These are phyloP conservation scores for Teleopsis dalmanni DNA, from an alignment of 1,140 invertebrate genomes.

Conservation along the genomic window DNA sequence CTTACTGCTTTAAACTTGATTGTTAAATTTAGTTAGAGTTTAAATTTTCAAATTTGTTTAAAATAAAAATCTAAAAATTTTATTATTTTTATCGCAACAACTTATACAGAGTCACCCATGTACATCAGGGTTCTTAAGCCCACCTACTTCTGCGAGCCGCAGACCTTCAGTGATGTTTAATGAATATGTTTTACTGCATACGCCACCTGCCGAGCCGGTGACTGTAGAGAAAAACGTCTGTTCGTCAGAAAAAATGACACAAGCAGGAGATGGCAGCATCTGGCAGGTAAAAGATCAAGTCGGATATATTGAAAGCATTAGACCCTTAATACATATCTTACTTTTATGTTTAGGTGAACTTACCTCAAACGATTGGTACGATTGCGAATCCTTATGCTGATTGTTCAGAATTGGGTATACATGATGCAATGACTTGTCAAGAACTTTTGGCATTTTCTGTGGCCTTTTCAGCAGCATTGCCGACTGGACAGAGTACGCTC, in stretches of 20 bases:
- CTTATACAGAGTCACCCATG: constrained; percentile 35
- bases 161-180: constrained; percentile 82
- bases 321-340: background rate
- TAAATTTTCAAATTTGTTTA: background rate
- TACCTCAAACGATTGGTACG: constrained; percentile 37
- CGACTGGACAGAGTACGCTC: constrained; percentile 75
- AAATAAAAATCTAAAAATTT: background rate
- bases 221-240: constrained; percentile 54
- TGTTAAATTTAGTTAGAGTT: background rate
- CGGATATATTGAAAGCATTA: background rate
- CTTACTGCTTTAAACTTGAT: background rate
- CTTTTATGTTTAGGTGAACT: constrained; percentile 28
- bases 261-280: constrained; percentile 68
- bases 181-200: constrained; percentile 71
- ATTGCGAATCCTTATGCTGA: constrained; percentile 43
- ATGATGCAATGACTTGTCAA: constrained; percentile 74
- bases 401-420: constrained; percentile 50
- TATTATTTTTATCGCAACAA: background rate
- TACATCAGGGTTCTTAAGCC: constrained; percentile 45
- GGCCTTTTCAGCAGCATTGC: constrained; percentile 80
- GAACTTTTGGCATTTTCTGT: constrained; percentile 84
- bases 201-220: constrained; percentile 42
- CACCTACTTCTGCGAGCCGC: constrained; percentile 57
- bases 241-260: constrained; percentile 81
- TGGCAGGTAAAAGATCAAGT: constrained; percentile 47